Conservation (phyloP, 2,113 vertebrate genomes). For the Stercorarius parasiticus region DNA sequence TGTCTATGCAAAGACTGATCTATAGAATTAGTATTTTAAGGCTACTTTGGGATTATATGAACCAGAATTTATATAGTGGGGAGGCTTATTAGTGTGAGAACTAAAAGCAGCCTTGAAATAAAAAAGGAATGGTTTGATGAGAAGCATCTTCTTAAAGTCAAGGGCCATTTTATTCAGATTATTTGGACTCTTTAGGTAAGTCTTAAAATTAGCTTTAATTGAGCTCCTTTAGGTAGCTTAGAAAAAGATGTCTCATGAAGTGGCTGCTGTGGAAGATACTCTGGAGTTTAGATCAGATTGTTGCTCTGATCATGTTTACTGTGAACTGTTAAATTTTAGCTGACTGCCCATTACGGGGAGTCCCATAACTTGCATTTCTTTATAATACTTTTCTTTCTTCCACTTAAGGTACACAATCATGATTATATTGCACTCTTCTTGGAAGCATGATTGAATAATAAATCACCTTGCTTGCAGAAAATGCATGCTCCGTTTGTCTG, state of each 20-base stretch:
- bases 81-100: neutral
- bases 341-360: neutral
- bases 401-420: neutral
- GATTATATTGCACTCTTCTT: neutral
- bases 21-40: neutral
- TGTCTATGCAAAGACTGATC: neutral
- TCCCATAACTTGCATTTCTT: neutral
- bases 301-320: neutral
- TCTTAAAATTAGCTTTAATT: neutral
- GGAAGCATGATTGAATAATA: neutral
- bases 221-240: neutral
- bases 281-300: neutral
- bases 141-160: neutral
- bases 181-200: neutral
- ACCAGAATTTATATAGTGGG: neutral
- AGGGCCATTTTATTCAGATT: neutral
- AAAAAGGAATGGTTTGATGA: neutral
- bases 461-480: neutral
- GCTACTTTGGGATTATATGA: neutral
- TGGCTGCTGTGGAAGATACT: neutral
- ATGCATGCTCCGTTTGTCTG: neutral
- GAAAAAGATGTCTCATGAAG: neutral
- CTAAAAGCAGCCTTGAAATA: neutral
- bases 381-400: neutral
- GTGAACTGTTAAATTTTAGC: neutral